Evolutionary conservation across 2,888 invertebrate species (phyloP), one percentile per base, ranked within the genome.

Genomic region (Pheosia gnoma): DNA sequence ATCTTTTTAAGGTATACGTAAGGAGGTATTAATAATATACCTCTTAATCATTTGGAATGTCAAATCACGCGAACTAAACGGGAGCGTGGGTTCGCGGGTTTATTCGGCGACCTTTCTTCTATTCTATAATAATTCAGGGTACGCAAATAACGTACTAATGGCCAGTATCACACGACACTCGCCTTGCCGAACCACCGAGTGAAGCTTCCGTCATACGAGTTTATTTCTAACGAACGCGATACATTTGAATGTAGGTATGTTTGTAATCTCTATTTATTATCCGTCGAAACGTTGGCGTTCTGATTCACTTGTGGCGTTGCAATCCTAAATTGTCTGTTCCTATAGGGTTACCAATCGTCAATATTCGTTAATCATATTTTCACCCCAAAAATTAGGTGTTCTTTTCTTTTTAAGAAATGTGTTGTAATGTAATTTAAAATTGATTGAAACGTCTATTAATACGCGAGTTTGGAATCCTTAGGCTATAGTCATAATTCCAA

Each of bases 121-220:
- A 49, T 65, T 63, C 64, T 59, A 59, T 47, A 49, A n/a, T 52
- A n/a, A 56, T 56, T 49, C 56, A 39, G 25, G 5, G 39, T 58
- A 56, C 64, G 39, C 64, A 65, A 70, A 74, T 67, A 65, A 56
- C 56, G 39, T 58, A 57, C 59, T 61, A 67, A 67, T 64, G 63
- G 60, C 53, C 6, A 56, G 58, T 39, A 60, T 60, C 63, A 66
- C 59, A 62, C 61, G 66, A 62, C 68, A 63, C 53, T 65, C 45
- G 61, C 63, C 61, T 74, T 63, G 69, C 45, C 59, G 55, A 57
- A 60, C 54, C 13, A 60, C 59, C 49, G 55, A 57, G 51, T 37
- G 54, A 65, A 57, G 58, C 65, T 77, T 78, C 76, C 72, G 76
- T 78, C 76, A 78, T 74, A 51, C 58, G 11, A 57, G 59, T 65